Base-by-base conservation (phyloP, 2,113 vertebrate species). In the Centrocercus urophasianus region DNA sequence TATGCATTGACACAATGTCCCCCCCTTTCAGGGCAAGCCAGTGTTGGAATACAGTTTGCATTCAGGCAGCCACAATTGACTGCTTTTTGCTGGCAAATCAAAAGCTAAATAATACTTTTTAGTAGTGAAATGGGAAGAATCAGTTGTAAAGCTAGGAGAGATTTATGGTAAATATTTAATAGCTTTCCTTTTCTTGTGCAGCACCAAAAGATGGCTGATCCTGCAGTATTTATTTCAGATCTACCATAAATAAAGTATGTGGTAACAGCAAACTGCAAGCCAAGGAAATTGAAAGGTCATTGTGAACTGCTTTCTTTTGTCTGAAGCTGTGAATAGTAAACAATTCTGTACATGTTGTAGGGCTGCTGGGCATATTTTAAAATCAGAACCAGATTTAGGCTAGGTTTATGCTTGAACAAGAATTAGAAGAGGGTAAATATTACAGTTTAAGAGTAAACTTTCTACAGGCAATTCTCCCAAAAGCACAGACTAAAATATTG, bases 211-310 rank as follows among this genome's bases (percentile, higher is more conserved):
- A 90, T 85, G 94, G 77, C 89, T 95, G 77, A 96, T 89, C 81
- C 71, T 79, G 71, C 81, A 77, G 84, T 90, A 91, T 94, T 96
- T 94, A 91, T 95, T 96, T 94, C 93, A 92, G 89, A 63, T 59
- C 59, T 77, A 10, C 78, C 89, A 89, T 93, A 92, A 96, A 96
- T 96, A 96, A 92, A 91, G 86, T 67, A 73, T 89, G 75, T 80
- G 71, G 81, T 93, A 89, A 95, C 87, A 92, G 94, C 63, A 80
- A 79, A 83, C 84, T 85, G 81, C 94, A 91, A 93, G 63, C 63
- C 60, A 70, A 17, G 60, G 24, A 43, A 84, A 56, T 77, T 80
- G 59, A n/a, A 59, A 89, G 74, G 48, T 95, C 89, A 63, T 85
- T 92, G 81, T 90, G 63, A 94, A 67, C 63, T 87, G 81, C 48